phyloP scores from a whole-genome alignment of 1,140 invertebrate genomes.

The Druon quercuslanigerum region DNA sequence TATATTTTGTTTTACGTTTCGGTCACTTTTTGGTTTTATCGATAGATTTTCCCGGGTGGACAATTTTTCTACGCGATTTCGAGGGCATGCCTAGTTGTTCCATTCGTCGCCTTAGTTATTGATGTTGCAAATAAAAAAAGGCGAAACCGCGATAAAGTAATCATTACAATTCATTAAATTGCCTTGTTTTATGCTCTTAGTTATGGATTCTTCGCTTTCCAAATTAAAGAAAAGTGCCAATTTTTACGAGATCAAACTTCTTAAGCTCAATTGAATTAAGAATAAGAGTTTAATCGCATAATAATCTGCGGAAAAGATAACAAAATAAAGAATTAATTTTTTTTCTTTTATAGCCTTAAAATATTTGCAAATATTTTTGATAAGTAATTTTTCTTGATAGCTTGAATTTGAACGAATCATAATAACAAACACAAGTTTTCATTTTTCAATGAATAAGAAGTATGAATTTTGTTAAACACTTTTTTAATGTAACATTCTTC shows the following conservation, averaged over 20 bases:
- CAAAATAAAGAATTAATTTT: not conserved
- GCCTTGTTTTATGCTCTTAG: not conserved
- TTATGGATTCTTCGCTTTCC: not conserved
- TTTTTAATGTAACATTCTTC: too few relatives aligned
- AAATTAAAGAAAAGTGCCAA: not conserved
- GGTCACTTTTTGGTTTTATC: too few relatives aligned
- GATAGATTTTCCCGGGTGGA: too few relatives aligned
- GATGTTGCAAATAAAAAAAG: conserved; percentile 12
- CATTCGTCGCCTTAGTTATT: too few relatives aligned
- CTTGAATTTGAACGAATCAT: not conserved
- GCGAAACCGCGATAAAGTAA: not conserved
- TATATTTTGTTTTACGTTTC: too few relatives aligned
- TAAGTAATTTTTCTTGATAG: not conserved
- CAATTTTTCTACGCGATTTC: too few relatives aligned
- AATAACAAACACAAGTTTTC: not conserved
- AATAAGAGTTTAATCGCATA: not conserved
- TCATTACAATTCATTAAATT: not conserved
- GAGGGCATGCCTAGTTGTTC: too few relatives aligned
- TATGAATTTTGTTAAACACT: too few relatives aligned
- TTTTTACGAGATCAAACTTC: not conserved
- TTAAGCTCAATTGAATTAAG: not conserved
- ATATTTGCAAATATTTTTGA: not conserved
- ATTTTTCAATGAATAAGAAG: too few relatives aligned
- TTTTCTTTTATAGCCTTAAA: not conserved
- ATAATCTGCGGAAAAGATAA: not conserved